Evolutionary conservation across 2,113 vertebrate species (phyloP), one percentile per base, ranked within the genome.

Genomic region (Pavo muticus): DNA sequence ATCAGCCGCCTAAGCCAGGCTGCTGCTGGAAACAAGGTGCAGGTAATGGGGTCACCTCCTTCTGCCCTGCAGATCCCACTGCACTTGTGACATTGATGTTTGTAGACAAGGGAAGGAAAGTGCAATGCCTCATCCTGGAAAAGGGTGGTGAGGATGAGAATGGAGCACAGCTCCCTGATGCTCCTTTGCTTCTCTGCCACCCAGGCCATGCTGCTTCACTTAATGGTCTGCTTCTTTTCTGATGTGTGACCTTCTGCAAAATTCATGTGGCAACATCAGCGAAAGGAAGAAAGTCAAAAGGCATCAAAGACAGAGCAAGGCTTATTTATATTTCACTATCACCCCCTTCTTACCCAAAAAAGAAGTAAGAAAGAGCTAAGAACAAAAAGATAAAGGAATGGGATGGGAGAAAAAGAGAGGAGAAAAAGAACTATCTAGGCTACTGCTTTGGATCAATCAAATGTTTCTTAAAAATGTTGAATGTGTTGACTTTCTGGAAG

Each of bases 251-350:
- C 64, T 91, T 4, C 14, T 80, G 64, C 39, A 92, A 91, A 89
- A 96, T 73, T 93, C 48, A 89, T 37, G 32, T 45, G 37, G 64
- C 48, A 96, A 69, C 48, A 82, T 45, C 91, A 65, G 48, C 61
- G 73, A 76, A 91, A 76, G 77, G 60, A 95, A 87, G 45, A 87
- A 65, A 89, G 52, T 91, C 63, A 87, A 87, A 89, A 76, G 74
- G 84, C 70, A 83, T 79, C 61, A 93, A 90, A 96, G 76, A 70
- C 18, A 75, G 47, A 70, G 42, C 30, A 84, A 91, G 59, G 37
- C 77, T 82, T 82, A 95, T 84, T 94, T 92, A 63, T 84, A 76
- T 93, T 91, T 95, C 90, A 79, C 78, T 39, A 47, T 8, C n/a
- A 37, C 13, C 15, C 9, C 10, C 32, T 2, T 1, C 39, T 19